Percentiles rank a stretch among this genome's conserved stretches.
These are phyloP conservation scores for Scleropages formosus DNA, from an alignment of 2,797 vertebrate species.

Conservation along the genomic window DNA sequence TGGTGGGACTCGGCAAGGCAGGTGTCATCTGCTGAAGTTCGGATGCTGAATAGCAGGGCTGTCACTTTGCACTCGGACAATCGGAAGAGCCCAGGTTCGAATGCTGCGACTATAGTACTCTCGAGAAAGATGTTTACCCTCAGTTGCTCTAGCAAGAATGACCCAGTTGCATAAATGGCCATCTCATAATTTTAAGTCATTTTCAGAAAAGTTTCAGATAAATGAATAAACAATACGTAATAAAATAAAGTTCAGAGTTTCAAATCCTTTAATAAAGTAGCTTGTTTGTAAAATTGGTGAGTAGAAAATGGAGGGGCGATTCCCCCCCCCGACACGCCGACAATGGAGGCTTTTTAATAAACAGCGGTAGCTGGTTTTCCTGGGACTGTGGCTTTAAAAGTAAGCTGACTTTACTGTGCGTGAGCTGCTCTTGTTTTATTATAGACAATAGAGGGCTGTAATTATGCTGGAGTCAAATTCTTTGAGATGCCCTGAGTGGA, in stretches of 20 bases:
- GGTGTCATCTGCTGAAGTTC: not conserved
- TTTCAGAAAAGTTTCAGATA: too few relatives aligned
- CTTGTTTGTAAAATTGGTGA: not conserved
- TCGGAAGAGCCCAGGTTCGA: too few relatives aligned
- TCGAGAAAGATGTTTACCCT: too few relatives aligned
- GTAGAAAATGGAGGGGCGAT: not conserved
- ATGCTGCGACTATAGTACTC: too few relatives aligned
- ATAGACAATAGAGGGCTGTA: conserved; percentile 63
- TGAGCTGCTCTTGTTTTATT: conserved; percentile 60
- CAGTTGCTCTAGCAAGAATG: too few relatives aligned
- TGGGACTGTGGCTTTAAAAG: conserved; percentile 55
- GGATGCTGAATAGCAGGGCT: too few relatives aligned
- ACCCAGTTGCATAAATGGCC: too few relatives aligned
- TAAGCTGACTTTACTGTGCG: conserved; percentile 62
- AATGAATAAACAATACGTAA: too few relatives aligned
- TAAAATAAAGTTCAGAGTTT: too few relatives aligned
- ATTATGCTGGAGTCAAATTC: conserved; percentile 62
- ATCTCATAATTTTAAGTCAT: too few relatives aligned
- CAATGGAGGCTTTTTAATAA: not conserved
- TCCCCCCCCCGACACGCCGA: not conserved
- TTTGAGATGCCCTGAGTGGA: conserved; percentile 52
- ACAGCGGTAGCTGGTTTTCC: conserved; percentile 33
- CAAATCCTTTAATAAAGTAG: too few relatives aligned
- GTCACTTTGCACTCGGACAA: too few relatives aligned
- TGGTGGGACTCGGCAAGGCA: not conserved